These are phyloP conservation scores for Pseudomyrmex sp. DNA, from an alignment of 1,140 invertebrate species.

Conservation along the genomic window DNA sequence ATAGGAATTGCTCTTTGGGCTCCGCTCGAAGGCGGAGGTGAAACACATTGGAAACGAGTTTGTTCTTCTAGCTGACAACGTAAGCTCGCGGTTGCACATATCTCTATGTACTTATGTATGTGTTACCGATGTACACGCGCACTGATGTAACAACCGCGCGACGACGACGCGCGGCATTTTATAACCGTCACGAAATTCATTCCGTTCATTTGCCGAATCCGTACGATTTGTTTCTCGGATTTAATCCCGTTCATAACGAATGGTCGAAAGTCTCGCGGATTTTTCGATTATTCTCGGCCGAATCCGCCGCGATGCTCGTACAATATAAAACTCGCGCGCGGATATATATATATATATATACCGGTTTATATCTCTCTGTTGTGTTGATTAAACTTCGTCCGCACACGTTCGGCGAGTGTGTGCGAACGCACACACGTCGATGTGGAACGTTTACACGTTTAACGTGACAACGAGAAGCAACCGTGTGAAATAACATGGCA, in stretches of 20 bases:
- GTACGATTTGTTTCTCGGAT: slow-evolving; percentile 27
- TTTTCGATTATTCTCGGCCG: slow-evolving; percentile 37
- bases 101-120: background rate
- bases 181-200: slow-evolving; percentile 71
- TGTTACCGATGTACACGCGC: background rate
- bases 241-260: slow-evolving; percentile 58
- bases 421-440: background rate
- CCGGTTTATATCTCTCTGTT: slow-evolving; percentile 42
- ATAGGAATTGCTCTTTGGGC: slow-evolving; percentile 81
- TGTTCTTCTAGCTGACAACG: slow-evolving; percentile 64
- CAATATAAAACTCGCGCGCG: slow-evolving; percentile 2
- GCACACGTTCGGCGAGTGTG: slow-evolving; percentile 3
- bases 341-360: background rate
- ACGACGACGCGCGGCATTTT: slow-evolving; percentile 65
- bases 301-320: background rate
- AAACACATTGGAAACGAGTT: slow-evolving; percentile 75
- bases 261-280: slow-evolving; percentile 1
- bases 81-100: slow-evolving; percentile 49
- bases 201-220: slow-evolving; percentile 66
- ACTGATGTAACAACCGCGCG: background rate
- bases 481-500: background rate
- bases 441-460: slow-evolving; percentile 24
- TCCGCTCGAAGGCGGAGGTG: slow-evolving; percentile 11
- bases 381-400: slow-evolving; percentile 45
- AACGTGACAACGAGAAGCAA: background rate